Evolutionary conservation across 1,140 invertebrate genomes (phyloP), one percentile per base, ranked within the genome.

Genomic region (Pseudomyrmex dendroicus): DNA sequence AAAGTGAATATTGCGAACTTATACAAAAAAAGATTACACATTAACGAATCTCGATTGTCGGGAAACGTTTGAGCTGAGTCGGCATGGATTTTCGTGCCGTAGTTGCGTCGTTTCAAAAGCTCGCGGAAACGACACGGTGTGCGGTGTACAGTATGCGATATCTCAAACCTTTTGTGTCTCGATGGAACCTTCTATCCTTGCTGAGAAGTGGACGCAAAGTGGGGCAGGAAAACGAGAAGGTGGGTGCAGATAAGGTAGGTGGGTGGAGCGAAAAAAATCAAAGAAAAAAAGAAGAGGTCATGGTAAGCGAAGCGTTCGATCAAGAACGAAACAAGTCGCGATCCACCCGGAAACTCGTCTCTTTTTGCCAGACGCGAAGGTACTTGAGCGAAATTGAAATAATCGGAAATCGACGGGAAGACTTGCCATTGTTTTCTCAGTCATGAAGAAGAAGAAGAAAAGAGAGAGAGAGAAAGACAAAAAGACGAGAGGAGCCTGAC

Each of bases 371-470:
- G 86, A 70, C 57, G 73, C 85, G 82, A 73, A 80, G 73, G 86
- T 87, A 74, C 86, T 87, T 68, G 85, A 77, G 86, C 74, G 85
- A 87, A 61, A 84, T 86, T 54, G 67, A 73, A 83, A 78, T 86
- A 86, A 87, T 87, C 82, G 82, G 73, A 74, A 84, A 87, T 80
- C 86, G 70, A 87, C 82, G 54, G 50, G 67, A 70, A 84, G 80
- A 20, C 76, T 80, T 72, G 64, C 76, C 54, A 80, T 80, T 80
- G 66, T 80, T 80, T 80, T 80, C 76, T 48, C 35, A 66, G 15
- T 68, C 54, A 57, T 25, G 64, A 20, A 17, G 44, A 52, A 48
- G 22, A 22, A 25, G 10, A 12, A 63, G 25, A 15, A 61, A 44
- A 9, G 0, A 70, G 3, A 25, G 35, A 44, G 63, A 56, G 46